A percentile compares a stretch with the other conserved stretches of the same genome.
Evolutionary conservation across 2,888 invertebrate genomes (phyloP).

Genomic region (Erannis defoliaria): DNA sequence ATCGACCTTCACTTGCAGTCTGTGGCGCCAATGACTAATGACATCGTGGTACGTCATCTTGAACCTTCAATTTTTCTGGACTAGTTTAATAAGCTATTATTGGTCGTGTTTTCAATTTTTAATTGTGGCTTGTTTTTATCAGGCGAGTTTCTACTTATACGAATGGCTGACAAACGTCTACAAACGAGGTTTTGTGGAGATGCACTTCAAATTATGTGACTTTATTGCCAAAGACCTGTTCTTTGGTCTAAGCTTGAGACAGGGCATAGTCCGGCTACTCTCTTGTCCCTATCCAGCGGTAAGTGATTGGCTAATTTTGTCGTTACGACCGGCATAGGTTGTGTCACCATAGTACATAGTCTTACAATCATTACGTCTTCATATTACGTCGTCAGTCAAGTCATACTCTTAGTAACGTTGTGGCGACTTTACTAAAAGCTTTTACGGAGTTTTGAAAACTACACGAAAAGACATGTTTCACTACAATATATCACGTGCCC

Average conservation of each 20-base stretch:
- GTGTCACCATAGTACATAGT: too few relatives aligned
- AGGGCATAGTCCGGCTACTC: not conserved
- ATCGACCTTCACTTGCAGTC: slow-evolving; percentile 7
- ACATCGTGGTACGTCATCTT: slow-evolving; percentile 13
- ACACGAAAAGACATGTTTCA: too few relatives aligned
- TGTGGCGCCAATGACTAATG: slow-evolving; percentile 1
- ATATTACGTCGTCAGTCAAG: too few relatives aligned
- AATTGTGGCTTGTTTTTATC: too few relatives aligned
- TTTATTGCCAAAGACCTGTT: slow-evolving; percentile 41
- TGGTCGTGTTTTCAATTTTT: not conserved
- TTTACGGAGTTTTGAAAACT: too few relatives aligned
- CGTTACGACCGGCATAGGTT: too few relatives aligned
- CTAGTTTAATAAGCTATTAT: not conserved
- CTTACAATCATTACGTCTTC: too few relatives aligned
- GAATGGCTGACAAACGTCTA: slow-evolving; percentile 38
- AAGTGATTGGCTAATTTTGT: too few relatives aligned
- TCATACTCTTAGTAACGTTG: too few relatives aligned
- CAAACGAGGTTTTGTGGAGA: slow-evolving; percentile 34
- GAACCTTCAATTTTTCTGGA: too few relatives aligned
- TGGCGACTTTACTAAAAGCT: too few relatives aligned
- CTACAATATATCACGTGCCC: too few relatives aligned
- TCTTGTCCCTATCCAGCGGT: not conserved
- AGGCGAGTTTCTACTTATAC: slow-evolving; percentile 36
- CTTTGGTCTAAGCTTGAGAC: slow-evolving; percentile 21
- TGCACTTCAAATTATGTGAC: slow-evolving; percentile 47